Percentiles rank a stretch among this genome's conserved stretches.
Conservation (phyloP, 2,113 vertebrate species). For the Peucedramus taeniatus region DNA sequence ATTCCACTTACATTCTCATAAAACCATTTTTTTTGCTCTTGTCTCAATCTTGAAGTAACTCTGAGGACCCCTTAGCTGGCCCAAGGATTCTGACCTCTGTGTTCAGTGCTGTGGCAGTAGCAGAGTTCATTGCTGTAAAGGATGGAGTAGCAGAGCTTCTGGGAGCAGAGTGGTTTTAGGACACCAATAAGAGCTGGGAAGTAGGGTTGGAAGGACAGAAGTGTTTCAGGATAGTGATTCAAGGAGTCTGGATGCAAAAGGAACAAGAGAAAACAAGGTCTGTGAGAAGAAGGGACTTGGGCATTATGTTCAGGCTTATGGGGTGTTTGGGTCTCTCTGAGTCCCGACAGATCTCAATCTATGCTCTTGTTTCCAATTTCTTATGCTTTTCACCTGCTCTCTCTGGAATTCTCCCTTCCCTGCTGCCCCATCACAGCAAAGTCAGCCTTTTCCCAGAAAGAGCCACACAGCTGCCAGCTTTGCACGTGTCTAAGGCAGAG, state of each 20-base stretch:
- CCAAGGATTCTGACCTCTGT: not conserved
- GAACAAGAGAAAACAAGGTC: not conserved
- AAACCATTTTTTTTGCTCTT: fast-evolving
- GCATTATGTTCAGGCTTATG: not conserved
- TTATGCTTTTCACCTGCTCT: not conserved
- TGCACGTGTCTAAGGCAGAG: not conserved
- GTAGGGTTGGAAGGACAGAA: fast-evolving
- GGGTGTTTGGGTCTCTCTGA: not conserved
- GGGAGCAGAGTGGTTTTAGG: not conserved
- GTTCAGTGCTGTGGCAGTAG: not conserved
- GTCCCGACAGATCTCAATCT: not conserved
- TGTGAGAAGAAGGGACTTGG: not conserved
- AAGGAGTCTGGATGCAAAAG: not conserved
- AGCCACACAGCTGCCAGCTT: not conserved
- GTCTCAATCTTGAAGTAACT: not conserved
- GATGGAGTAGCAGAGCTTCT: fast-evolving
- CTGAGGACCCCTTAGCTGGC: not conserved
- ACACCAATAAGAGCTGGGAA: not conserved
- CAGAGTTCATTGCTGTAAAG: not conserved
- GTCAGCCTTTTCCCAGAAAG: not conserved
- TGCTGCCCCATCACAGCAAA: not conserved
- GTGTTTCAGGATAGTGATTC: not conserved
- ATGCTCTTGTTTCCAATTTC: not conserved
- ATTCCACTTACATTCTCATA: not conserved
- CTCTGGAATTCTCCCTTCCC: not conserved